Evolutionary conservation across 2,113 vertebrate genomes (phyloP).

Genomic region (Cryptoleucopteryx plumbea): DNA sequence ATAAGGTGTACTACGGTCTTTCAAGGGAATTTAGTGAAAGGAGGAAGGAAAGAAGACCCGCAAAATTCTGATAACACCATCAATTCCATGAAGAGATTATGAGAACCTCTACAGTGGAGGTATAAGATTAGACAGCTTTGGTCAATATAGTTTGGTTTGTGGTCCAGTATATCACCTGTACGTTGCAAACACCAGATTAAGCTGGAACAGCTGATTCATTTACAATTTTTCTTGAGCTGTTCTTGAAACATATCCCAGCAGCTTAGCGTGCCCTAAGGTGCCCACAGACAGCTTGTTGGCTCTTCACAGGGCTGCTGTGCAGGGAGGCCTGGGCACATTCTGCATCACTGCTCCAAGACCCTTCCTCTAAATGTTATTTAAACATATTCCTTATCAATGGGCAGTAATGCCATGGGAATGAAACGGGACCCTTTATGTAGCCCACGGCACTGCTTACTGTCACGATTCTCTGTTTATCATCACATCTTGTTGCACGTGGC

Average conservation of each 20-base stretch:
- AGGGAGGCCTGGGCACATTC: neutral
- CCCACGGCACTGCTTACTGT: neutral
- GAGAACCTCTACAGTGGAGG: neutral
- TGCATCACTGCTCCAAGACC: neutral
- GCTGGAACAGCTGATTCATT: neutral
- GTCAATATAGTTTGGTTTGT: neutral
- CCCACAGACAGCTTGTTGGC: neutral
- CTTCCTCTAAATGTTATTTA: neutral
- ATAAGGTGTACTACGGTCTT: neutral
- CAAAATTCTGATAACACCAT: neutral
- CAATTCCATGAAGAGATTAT: neutral
- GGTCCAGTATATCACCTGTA: neutral
- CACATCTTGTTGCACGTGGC: accelerated
- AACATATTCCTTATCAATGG: neutral
- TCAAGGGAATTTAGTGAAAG: neutral
- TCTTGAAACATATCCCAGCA: neutral
- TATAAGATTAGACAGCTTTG: neutral
- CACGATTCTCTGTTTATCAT: neutral
- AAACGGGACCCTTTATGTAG: neutral
- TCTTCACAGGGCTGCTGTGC: neutral
- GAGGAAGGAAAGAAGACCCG: neutral
- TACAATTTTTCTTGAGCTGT: neutral
- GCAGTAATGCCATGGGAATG: neutral
- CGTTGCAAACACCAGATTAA: neutral
- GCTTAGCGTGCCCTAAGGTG: neutral